phyloP scores from a whole-genome alignment of 2,888 invertebrate genomes.

The Aphidius colemani region DNA sequence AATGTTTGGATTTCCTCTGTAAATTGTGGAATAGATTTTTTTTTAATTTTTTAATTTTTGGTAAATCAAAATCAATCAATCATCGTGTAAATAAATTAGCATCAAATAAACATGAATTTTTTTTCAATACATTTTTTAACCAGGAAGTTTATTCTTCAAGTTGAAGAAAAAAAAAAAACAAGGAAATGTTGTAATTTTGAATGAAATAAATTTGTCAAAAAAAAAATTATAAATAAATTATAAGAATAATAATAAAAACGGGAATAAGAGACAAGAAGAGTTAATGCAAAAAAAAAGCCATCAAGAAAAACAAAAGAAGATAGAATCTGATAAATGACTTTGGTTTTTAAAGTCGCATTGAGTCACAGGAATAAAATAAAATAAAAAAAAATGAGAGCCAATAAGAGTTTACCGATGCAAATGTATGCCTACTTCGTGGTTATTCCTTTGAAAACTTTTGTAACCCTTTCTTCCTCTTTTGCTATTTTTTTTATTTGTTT shows the following conservation, averaged over 20 bases:
- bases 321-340: constrained; percentile 31
- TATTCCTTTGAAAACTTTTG: background rate
- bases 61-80: too few species aligned
- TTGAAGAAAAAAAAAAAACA: too few species aligned
- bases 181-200: too few species aligned
- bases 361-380: background rate
- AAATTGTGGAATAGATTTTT: too few species aligned
- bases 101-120: too few species aligned
- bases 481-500: constrained; percentile 1
- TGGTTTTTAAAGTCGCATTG: background rate
- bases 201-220: too few species aligned
- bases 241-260: background rate
- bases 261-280: constrained; percentile 3
- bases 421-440: constrained; percentile 26
- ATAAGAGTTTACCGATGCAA: constrained; percentile 30
- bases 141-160: too few species aligned
- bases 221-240: background rate
- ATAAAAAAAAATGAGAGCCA: constrained; percentile 12
- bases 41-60: too few species aligned
- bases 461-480: background rate
- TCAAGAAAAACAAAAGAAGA: constrained; percentile 21
- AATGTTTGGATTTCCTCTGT: too few species aligned
- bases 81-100: too few species aligned
- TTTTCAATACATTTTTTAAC: too few species aligned
- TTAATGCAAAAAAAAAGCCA: background rate